Conservation (phyloP, 2,113 vertebrate genomes). For the Corythoichthys haematopterus region DNA sequence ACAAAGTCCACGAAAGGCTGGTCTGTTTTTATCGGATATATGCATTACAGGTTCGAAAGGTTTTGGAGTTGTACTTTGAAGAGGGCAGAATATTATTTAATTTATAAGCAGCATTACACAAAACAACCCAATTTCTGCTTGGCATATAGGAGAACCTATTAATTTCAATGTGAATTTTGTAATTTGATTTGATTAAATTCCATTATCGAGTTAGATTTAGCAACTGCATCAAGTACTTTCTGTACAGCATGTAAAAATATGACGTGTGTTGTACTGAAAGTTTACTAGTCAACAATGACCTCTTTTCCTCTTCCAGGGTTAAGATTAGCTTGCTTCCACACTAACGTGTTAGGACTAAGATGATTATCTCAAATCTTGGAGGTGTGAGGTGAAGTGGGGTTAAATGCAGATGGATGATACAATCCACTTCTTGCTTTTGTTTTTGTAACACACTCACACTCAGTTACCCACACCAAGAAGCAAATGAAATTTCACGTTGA, state of each 20-base stretch:
- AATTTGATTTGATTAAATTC: not conserved
- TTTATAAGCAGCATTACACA: not conserved
- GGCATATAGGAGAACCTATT: not conserved
- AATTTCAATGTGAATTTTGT: not conserved
- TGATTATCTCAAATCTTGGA: constrained; percentile 64
- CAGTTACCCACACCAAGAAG: constrained; percentile 34
- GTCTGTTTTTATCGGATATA: no score
- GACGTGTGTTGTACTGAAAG: not conserved
- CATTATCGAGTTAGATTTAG: not conserved
- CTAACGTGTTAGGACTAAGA: constrained; percentile 56
- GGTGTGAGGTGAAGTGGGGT: constrained; percentile 53
- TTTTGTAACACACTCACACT: constrained; percentile 39
- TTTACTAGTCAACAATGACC: constrained; percentile 41
- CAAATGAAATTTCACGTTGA: constrained; percentile 28
- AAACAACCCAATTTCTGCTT: not conserved
- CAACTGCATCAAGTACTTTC: not conserved
- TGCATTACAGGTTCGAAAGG: not conserved
- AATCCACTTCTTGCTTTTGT: constrained; percentile 41
- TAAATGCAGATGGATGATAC: constrained; percentile 50
- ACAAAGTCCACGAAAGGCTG: no score
- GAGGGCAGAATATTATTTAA: not conserved
- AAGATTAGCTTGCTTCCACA: constrained; percentile 53
- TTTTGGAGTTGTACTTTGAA: not conserved
- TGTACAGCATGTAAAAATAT: not conserved
- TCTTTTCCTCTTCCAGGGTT: constrained; percentile 41